These are phyloP conservation scores for Agonopterix arenella DNA, from an alignment of 2,888 invertebrate species.

Conservation along the genomic window DNA sequence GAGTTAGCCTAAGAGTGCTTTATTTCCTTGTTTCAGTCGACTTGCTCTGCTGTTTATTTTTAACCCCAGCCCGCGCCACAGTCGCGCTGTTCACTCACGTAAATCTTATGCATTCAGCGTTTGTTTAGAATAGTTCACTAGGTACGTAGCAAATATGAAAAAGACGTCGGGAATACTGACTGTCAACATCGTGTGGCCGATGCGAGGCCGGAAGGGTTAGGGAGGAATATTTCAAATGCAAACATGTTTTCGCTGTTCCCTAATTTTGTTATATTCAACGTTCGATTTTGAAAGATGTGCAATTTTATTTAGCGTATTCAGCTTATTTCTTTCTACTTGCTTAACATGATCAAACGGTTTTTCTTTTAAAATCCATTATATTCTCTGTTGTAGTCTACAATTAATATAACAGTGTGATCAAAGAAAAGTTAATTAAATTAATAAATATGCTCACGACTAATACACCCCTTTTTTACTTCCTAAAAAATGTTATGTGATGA, in stretches of 20 bases:
- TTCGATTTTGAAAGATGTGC: constrained; percentile 50
- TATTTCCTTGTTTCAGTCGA: constrained; percentile 37
- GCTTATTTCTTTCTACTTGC: constrained; percentile 48
- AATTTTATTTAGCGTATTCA: constrained; percentile 51
- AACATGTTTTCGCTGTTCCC: constrained; percentile 46
- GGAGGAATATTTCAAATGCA: constrained; percentile 42
- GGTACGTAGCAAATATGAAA: constrained; percentile 33
- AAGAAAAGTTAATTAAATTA: no score
- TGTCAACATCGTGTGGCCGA: constrained; percentile 30
- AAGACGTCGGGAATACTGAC: constrained; percentile 24
- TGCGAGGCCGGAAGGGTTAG: constrained; percentile 27
- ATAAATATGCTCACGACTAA: no score
- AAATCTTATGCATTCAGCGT: constrained; percentile 30
- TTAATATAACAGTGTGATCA: no score
- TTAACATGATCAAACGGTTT: constrained; percentile 40
- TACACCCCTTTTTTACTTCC: no score
- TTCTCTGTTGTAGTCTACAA: neutral
- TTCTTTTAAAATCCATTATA: neutral
- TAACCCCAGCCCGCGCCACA: constrained; percentile 20
- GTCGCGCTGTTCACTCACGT: constrained; percentile 18
- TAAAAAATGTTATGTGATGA: no score
- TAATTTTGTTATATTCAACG: constrained; percentile 52
- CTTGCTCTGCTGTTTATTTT: constrained; percentile 28
- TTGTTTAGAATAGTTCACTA: constrained; percentile 22
- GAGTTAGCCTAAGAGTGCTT: constrained; percentile 29